These are phyloP conservation scores for Troglohyphantes excavatus DNA, from an alignment of 2,888 invertebrate genomes.

Conservation along the genomic window DNA sequence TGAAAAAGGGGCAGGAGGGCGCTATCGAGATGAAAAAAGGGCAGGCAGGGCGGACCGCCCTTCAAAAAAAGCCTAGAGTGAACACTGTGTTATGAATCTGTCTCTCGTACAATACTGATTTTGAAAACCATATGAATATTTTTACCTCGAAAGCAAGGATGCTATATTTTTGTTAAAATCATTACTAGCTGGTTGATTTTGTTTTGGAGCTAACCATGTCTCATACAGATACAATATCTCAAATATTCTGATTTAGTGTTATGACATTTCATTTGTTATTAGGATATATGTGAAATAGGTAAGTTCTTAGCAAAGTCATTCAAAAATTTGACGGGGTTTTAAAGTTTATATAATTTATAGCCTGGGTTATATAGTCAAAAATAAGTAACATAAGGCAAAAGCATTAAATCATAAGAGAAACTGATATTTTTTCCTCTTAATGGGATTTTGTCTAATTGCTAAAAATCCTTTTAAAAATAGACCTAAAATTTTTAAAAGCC, in stretches of 20 bases:
- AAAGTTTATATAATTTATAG: neutral
- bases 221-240: neutral
- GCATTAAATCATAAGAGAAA: neutral
- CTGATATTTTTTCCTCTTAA: neutral
- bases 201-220: conserved; percentile 26
- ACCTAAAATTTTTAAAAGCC: too few relatives aligned
- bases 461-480: neutral
- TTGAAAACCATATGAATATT: neutral
- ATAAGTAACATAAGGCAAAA: neutral
- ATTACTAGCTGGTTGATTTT: neutral
- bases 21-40: too few relatives aligned
- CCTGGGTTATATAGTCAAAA: neutral
- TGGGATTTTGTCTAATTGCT: neutral
- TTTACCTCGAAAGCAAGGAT: neutral
- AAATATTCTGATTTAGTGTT: neutral
- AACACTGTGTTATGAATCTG: too few relatives aligned
- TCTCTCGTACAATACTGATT: neutral
- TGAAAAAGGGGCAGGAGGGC: too few relatives aligned
- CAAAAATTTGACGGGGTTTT: conserved; percentile 5
- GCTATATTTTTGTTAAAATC: neutral
- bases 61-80: too few relatives aligned
- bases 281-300: neutral
- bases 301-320: conserved; percentile 4
- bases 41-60: too few relatives aligned
- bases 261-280: neutral